These are phyloP conservation scores for Lepilemur septentrionalis DNA, from an alignment of 2,797 vertebrate species.

Conservation along the genomic window DNA sequence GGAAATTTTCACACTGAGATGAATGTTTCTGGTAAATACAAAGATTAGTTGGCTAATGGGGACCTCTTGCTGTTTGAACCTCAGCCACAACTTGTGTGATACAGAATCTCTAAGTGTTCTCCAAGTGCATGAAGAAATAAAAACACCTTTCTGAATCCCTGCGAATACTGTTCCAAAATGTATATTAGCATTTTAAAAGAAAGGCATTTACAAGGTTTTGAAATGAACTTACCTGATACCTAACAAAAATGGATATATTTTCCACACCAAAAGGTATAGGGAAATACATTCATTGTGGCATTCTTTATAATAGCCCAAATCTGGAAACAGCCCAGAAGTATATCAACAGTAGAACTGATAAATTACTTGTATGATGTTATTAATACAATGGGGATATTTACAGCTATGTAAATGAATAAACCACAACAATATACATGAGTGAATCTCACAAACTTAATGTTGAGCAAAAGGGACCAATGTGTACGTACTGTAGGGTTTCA, in stretches of 20 bases:
- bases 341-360: background rate
- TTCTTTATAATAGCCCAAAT: background rate
- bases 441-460: background rate
- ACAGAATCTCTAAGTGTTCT: background rate
- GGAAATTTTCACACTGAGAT: background rate
- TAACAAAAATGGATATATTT: background rate
- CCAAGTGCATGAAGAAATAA: background rate
- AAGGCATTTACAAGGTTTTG: background rate
- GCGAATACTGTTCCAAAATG: background rate
- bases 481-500: background rate
- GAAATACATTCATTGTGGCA: background rate
- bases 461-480: background rate
- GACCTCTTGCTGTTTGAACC: conserved; percentile 32
- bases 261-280: background rate
- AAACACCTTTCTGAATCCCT: conserved; percentile 13
- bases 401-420: background rate
- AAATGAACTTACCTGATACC: background rate
- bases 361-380: background rate
- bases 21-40: conserved; percentile 31
- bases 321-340: background rate
- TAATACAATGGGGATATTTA: background rate
- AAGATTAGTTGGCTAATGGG: conserved; percentile 18
- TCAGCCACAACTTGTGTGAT: background rate
- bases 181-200: background rate
- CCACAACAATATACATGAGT: background rate